A percentile compares a stretch with the other conserved stretches of the same genome.
Conservation (phyloP, 2,888 invertebrate species). For the Ormyrus thymus region DNA sequence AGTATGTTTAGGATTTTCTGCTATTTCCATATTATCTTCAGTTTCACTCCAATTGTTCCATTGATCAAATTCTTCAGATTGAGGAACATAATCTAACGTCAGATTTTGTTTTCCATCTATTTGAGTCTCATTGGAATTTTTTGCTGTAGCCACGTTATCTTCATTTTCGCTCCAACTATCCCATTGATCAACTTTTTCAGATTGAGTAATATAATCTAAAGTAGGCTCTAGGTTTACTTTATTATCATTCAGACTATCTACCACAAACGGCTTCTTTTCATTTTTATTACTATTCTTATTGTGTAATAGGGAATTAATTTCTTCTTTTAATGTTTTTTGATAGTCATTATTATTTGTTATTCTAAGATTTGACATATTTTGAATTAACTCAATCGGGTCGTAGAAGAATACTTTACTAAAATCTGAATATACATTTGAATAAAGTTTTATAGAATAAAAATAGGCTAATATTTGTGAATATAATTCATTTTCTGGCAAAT, state of each 20-base stretch:
- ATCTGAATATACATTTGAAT: slow-evolving; percentile 60
- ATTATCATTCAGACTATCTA: background rate
- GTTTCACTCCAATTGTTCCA: background rate
- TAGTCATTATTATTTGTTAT: slow-evolving; percentile 17
- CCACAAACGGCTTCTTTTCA: background rate
- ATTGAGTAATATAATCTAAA: slow-evolving; percentile 25
- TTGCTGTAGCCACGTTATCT: slow-evolving; percentile 32
- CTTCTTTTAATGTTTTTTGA: slow-evolving; percentile 29
- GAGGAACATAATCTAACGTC: background rate
- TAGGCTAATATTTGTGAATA: slow-evolving; percentile 66
- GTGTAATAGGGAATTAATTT: slow-evolving; percentile 26
- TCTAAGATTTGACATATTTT: slow-evolving; percentile 55
- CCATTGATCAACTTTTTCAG: slow-evolving; percentile 42
- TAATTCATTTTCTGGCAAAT: slow-evolving; percentile 64
- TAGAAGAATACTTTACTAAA: slow-evolving; percentile 61
- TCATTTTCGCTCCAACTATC: slow-evolving; percentile 31
- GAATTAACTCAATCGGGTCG: slow-evolving; percentile 66
- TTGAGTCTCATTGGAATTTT: background rate
- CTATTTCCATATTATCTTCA: background rate
- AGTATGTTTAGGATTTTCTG: background rate
- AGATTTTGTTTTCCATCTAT: background rate
- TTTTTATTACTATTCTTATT: slow-evolving; percentile 17
- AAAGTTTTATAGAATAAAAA: slow-evolving; percentile 66
- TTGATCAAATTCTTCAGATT: background rate
- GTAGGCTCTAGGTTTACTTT: slow-evolving; percentile 2